Percentiles rank a stretch among this genome's conserved stretches.
phyloP scores from a whole-genome alignment of 2,797 vertebrate genomes.

The Cynopterus sphinx region DNA sequence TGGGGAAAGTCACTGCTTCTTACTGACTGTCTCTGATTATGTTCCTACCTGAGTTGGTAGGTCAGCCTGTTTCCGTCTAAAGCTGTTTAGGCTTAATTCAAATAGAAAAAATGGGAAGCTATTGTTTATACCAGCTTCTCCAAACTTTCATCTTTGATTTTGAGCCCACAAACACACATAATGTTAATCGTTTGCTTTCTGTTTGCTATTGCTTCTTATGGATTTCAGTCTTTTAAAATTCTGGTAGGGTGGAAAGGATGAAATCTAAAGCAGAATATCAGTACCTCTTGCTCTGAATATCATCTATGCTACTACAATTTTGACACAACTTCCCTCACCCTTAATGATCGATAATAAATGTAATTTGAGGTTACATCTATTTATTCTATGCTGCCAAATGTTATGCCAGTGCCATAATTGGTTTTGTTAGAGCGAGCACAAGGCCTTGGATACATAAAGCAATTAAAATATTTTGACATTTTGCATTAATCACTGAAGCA shows the following conservation, averaged over 20 bases:
- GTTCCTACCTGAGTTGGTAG: neutral
- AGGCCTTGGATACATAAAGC: constrained; percentile 49
- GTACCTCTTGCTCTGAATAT: neutral
- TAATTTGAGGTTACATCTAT: constrained; percentile 55
- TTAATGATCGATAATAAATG: constrained; percentile 39
- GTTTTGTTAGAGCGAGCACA: constrained; percentile 60
- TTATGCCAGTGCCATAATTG: constrained; percentile 50
- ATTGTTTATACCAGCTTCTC: neutral
- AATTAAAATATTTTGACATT: constrained; percentile 70
- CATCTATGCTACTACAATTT: neutral
- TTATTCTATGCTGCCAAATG: constrained; percentile 57
- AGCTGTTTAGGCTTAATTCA: neutral
- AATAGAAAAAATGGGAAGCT: neutral
- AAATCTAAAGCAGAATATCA: neutral
- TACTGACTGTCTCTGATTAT: neutral
- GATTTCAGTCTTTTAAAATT: neutral
- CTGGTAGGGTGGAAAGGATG: neutral
- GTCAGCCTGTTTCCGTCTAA: constrained; percentile 3
- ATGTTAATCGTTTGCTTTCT: neutral
- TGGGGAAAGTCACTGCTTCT: neutral
- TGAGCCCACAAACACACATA: neutral
- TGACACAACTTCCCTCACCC: neutral
- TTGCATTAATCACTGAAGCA: constrained; percentile 53
- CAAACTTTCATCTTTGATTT: neutral
- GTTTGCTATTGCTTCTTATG: neutral